Base-by-base conservation (phyloP, 1,140 invertebrate genomes). In the Pseudomyrmex cubaensis region DNA sequence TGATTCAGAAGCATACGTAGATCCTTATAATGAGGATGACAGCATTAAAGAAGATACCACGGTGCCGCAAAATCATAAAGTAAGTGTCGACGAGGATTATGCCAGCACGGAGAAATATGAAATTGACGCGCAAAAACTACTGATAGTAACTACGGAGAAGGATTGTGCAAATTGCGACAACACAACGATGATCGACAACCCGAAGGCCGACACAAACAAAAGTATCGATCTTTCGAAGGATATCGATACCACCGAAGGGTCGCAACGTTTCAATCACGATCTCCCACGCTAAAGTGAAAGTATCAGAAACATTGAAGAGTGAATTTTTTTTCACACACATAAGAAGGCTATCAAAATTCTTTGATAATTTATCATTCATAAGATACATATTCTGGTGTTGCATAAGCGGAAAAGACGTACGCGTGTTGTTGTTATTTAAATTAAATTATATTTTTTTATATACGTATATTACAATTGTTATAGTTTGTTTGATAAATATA, bases 181-280 rank as follows among this genome's bases (percentile, higher is more conserved):
- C 2, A 64, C 83, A 13, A 13, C 54, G 1, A 1, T 48, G 7
- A 66, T 72, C 2, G 56, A 77, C 2, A 56, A 46, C 1, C 12
- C 20, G 13, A 78, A 22, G 2, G 9, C 13, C 0, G 67, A 75
- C 0, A 10, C 17, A 9, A 67, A 22, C 0, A 56, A 63, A 17
- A 82, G 10, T 13, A 25, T 22, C 0, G 66, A 75, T 8, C 10
- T 59, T 61, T 61, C 35, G 5, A 89, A 73, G 17, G 80, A 89
- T 48, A 62, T 91, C 3, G 90, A 92, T 61, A 92, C 87, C 0
- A 4, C 86, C 2, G 86, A 92, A 57, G 89, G 84, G 13, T 92
- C 91, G 63, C 85, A 90, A 35, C 61, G 87, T 50, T 92, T 92
- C 22, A 87, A 85, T 8, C 89, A 93, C 15, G 89, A 83, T 35